These are phyloP conservation scores for Spodoptera frugiperda DNA, from an alignment of 1,140 invertebrate genomes.

Conservation along the genomic window DNA sequence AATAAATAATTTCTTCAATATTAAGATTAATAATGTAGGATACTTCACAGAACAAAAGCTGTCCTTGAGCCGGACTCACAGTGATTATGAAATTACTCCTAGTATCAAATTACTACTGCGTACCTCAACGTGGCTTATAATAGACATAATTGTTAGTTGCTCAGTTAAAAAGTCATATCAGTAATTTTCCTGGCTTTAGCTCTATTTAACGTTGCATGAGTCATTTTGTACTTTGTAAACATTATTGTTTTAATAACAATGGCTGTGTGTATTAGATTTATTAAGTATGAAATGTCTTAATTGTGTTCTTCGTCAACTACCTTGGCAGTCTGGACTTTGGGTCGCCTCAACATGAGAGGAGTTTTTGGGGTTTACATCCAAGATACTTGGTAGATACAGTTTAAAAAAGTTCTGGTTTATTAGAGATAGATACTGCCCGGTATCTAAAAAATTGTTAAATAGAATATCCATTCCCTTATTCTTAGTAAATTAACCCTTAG, in stretches of 20 bases:
- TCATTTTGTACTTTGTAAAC: neutral
- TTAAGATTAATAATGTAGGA: no score
- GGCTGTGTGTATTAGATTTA: no score
- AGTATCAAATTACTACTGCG: constrained; percentile 19
- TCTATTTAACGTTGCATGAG: neutral
- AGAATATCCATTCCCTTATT: no score
- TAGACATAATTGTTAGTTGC: constrained; percentile 13
- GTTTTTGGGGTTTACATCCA: no score
- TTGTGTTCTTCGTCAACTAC: no score
- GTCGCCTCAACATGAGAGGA: no score
- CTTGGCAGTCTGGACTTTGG: no score
- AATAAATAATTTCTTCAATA: no score
- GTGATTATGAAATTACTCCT: constrained; percentile 12
- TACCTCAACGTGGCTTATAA: neutral
- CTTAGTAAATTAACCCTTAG: no score
- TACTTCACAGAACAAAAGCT: neutral
- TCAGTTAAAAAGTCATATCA: constrained; percentile 32
- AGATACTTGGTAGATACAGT: no score
- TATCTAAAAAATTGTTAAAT: no score
- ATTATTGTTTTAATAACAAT: neutral
- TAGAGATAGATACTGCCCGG: neutral
- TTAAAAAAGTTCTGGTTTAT: neutral
- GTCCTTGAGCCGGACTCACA: neutral
- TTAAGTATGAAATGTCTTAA: no score
- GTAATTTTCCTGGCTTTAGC: constrained; percentile 28